Evolutionary conservation across 2,113 vertebrate species (phyloP).

Genomic region (Hassar affinis): DNA sequence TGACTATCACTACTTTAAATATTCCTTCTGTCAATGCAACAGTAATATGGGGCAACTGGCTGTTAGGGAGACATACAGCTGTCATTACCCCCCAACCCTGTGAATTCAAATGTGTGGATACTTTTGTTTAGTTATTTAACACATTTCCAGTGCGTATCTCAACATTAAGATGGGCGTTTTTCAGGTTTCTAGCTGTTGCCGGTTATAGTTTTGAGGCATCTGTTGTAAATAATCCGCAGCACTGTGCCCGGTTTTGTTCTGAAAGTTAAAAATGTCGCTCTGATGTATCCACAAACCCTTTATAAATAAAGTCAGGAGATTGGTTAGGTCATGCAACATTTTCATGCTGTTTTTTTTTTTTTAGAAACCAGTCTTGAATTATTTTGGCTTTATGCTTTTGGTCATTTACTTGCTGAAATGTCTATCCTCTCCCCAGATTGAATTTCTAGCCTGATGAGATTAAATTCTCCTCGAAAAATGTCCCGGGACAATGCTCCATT

Average conservation of each 20-base stretch:
- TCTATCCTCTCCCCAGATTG: neutral
- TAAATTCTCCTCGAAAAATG: neutral
- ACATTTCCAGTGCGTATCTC: neutral
- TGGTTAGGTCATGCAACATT: neutral
- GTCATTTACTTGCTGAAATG: neutral
- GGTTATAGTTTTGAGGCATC: neutral
- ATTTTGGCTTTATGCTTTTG: neutral
- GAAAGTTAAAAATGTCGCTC: neutral
- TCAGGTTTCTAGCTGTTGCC: neutral
- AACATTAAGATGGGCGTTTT: too few relatives aligned
- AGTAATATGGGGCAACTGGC: neutral
- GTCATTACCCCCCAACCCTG: neutral
- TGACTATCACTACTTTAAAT: conserved; percentile 8
- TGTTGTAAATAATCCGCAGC: neutral
- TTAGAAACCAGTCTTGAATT: neutral
- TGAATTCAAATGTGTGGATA: neutral
- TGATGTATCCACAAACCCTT: neutral
- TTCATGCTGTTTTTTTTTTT: neutral
- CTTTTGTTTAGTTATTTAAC: neutral
- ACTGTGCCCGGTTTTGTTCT: neutral
- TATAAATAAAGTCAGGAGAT: neutral
- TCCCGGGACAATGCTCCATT: neutral
- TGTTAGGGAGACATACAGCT: neutral
- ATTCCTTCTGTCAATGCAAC: conserved; percentile 5
- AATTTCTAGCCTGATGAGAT: neutral